These are phyloP conservation scores for Apostichopus parvimensis DNA, from an alignment of 35 echinoderm and acorn worm genomes.

Conservation along the genomic window DNA sequence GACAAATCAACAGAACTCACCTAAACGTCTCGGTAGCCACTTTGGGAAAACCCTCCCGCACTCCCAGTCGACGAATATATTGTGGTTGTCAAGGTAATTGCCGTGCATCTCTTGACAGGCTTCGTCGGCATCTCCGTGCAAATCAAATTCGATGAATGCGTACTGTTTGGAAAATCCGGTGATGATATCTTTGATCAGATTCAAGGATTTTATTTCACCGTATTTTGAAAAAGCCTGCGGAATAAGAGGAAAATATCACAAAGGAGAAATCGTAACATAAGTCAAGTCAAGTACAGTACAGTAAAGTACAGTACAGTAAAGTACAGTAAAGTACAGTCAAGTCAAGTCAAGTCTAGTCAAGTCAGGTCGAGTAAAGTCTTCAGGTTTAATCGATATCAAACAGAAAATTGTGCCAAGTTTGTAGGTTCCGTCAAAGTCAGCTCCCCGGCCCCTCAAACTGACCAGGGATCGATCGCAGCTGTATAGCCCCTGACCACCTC, in stretches of 20 bases:
- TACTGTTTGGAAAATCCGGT: conserved; percentile 96
- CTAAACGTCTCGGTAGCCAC: conserved; percentile 86
- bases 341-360: too few species aligned
- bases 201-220: conserved; percentile 71
- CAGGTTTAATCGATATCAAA: too few species aligned
- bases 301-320: too few species aligned
- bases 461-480: too few species aligned
- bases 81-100: conserved; percentile 63
- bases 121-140: conserved; percentile 55
- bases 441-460: too few species aligned
- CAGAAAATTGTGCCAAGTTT: too few species aligned
- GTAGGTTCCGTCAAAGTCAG: too few species aligned
- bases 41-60: conserved; percentile 62
- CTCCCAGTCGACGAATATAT: conserved; percentile 86
- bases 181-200: conserved; percentile 75
- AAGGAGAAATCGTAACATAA: too few species aligned
- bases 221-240: conserved; percentile 77
- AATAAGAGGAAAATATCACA: neutral
- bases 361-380: too few species aligned
- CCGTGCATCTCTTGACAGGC: conserved; percentile 63
- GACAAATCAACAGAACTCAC: conserved; percentile 11
- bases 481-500: too few species aligned
- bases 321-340: too few species aligned
- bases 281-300: too few species aligned
- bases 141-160: conserved; percentile 81